Evolutionary conservation across 2,888 invertebrate species (phyloP), one percentile per base, ranked within the genome.

Genomic region (Andrena chrysosceles): DNA sequence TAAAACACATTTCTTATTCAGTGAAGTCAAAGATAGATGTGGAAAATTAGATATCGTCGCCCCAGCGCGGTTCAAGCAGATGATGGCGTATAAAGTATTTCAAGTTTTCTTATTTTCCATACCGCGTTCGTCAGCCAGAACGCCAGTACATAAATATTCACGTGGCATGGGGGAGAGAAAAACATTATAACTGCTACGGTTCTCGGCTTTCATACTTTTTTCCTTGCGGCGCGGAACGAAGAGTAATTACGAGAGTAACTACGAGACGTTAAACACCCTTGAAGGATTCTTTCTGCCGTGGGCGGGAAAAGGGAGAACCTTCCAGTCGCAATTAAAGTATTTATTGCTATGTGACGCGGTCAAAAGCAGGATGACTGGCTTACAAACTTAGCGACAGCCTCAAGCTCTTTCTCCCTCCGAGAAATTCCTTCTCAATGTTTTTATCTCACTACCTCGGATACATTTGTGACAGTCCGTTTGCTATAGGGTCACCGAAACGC

Each of bases 171-270:
- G 48, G 29, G 49, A 31, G 26, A 33, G n/a, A 49, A 81, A 48
- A 48, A 54, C 54, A 71, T 70, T 64, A 66, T 71, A 67, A 71
- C 81, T 31, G 71, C 48, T 7, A 31, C 16, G 52, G 52, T 60
- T 70, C 29, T 66, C 35, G 20, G 10, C 13, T 4, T 29, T 60
- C 60, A 13, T 60, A 16, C 59, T 42, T 48, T 42, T 59, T 70
- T 70, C 13, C 23, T 13, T 31, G 52, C 49, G 23, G 33, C 49
- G 42, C 52, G 59, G 54, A 78, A 78, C 81, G 73, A 73, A 73
- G 73, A 81, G 73, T 81, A 81, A 81, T 81, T 79, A 79, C 80
- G 69, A 74, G 66, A 81, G 81, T 81, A 72, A 81, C 78, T 78
- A 48, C 60, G 69, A 70, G 69, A 81, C 80, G 74, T 79, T 81